phyloP scores from a whole-genome alignment of 92 coral and sea anemone genomes.

The Porites cylindrica region DNA sequence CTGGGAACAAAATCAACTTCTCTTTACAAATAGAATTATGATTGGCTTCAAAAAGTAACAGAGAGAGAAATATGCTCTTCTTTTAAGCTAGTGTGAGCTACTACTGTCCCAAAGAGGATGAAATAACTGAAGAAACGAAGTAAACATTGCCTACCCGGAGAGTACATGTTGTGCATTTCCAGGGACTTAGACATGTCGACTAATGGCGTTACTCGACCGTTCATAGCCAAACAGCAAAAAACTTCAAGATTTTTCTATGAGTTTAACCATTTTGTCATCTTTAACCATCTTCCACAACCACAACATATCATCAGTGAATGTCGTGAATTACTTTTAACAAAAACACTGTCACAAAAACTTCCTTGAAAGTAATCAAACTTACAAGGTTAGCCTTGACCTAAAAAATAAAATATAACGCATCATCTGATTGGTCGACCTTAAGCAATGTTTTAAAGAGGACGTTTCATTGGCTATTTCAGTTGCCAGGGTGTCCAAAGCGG shows the following conservation, averaged over 20 bases:
- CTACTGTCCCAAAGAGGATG: background rate
- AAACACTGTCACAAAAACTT: background rate
- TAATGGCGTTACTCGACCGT: slow-evolving; percentile 26
- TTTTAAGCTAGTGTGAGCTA: background rate
- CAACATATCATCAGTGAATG: background rate
- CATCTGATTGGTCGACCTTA: slow-evolving; percentile 5
- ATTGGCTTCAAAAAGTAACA: background rate
- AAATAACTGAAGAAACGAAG: background rate
- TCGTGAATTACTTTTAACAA: background rate
- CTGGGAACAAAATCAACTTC: background rate
- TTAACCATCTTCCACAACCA: background rate
- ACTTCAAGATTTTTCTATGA: background rate
- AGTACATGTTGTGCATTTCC: slow-evolving; percentile 20
- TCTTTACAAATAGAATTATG: background rate
- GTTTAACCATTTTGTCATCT: background rate
- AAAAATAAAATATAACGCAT: background rate
- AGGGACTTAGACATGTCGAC: slow-evolving; percentile 9
- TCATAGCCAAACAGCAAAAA: slow-evolving; percentile 15
- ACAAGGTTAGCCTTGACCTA: background rate
- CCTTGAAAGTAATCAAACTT: background rate
- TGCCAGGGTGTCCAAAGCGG: background rate
- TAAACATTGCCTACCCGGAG: background rate
- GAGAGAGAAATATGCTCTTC: background rate
- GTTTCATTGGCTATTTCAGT: slow-evolving; percentile 8
- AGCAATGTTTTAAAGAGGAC: background rate